Percentiles rank a stretch among this genome's conserved stretches.
Evolutionary conservation across 1,140 invertebrate species (phyloP).

Genomic region (Aradophagus sp.): DNA sequence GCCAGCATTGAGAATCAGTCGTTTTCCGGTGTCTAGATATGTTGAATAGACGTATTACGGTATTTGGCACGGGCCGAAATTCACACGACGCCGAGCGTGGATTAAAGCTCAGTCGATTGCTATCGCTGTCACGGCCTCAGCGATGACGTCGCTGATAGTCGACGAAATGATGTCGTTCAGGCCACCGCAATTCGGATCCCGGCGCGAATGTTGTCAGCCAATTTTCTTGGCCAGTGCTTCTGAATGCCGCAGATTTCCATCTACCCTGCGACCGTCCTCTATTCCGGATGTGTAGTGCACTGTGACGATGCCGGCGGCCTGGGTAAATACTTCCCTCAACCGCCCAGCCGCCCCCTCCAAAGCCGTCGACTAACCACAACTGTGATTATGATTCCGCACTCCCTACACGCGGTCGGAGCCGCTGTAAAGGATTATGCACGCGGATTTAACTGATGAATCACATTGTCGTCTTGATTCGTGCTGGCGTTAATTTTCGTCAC

Average conservation of each 20-base stretch:
- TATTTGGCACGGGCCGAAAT: conserved; percentile 42
- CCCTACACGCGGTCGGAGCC: conserved; percentile 58
- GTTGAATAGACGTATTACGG: conserved; percentile 40
- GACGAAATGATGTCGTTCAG: conserved; percentile 57
- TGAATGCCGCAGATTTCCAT: conserved; percentile 75
- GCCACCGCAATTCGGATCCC: conserved; percentile 64
- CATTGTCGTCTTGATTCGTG: conserved; percentile 76
- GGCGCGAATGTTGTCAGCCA: conserved; percentile 74
- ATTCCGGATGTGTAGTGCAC: conserved; percentile 61
- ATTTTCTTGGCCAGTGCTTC: conserved; percentile 76
- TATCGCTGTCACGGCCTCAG: conserved; percentile 49
- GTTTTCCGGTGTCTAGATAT: conserved; percentile 32
- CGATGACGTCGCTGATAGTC: conserved; percentile 44
- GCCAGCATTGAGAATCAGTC: conserved; percentile 17
- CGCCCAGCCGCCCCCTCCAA: conserved; percentile 38
- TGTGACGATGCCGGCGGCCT: conserved; percentile 60
- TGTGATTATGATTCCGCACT: conserved; percentile 75
- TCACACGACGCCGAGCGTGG: conserved; percentile 43
- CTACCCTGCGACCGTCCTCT: conserved; percentile 66
- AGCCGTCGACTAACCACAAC: conserved; percentile 70
- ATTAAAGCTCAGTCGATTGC: conserved; percentile 55
- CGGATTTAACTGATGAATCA: conserved; percentile 77
- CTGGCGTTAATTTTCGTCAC: conserved; percentile 73
- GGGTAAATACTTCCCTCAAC: conserved; percentile 71
- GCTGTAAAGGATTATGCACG: conserved; percentile 75